Evolutionary conservation across 2,888 invertebrate species (phyloP).

Genomic region (Cerceris rybyensis): DNA sequence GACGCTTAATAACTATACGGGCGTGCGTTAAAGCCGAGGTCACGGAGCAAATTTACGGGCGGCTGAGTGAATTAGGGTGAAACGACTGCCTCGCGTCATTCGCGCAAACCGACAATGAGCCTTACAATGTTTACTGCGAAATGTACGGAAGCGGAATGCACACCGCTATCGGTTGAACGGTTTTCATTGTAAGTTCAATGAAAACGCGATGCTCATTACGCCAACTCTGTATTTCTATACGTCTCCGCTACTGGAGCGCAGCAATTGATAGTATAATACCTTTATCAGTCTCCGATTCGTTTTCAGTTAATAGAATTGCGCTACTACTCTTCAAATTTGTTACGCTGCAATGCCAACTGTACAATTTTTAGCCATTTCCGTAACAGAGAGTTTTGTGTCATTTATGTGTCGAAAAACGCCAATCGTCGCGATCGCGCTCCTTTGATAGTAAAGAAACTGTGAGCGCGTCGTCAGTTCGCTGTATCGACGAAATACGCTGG

Average conservation of each 20-base stretch:
- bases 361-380: too few species aligned
- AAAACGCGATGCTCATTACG: background rate
- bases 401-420: too few species aligned
- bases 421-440: too few species aligned
- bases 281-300: too few species aligned
- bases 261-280: background rate
- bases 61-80: conserved; percentile 48
- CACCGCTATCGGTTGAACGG: background rate
- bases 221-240: background rate
- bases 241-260: background rate
- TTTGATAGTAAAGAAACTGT: too few species aligned
- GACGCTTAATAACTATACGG: conserved; percentile 22
- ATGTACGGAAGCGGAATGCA: conserved; percentile 22
- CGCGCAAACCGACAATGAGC: conserved; percentile 33
- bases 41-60: conserved; percentile 44
- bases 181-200: background rate
- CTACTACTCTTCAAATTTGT: too few species aligned
- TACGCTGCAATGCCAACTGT: too few species aligned
- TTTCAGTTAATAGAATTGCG: too few species aligned
- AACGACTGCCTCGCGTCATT: conserved; percentile 48
- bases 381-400: too few species aligned
- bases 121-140: conserved; percentile 19
- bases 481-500: too few species aligned
- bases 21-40: conserved; percentile 43
- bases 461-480: too few species aligned